Conservation (phyloP, 2,797 vertebrate species). For the Dallia pectoralis region DNA sequence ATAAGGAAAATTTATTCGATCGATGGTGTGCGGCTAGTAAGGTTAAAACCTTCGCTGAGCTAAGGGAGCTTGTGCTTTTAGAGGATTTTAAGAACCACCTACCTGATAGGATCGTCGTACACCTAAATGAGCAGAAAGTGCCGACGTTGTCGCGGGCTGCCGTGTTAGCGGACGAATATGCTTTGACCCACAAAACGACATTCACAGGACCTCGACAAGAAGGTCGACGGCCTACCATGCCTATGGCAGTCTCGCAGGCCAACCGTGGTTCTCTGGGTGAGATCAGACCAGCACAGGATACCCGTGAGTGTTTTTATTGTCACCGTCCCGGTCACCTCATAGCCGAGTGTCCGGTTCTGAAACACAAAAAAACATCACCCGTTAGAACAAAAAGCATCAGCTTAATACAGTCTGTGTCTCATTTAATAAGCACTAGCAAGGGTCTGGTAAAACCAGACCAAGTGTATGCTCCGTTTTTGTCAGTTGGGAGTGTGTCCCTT, state of each 20-base stretch:
- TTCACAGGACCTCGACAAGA: too few relatives aligned
- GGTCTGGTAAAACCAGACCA: not conserved
- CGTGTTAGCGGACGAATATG: not conserved
- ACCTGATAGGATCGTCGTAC: too few relatives aligned
- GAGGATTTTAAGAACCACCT: constrained; percentile 10
- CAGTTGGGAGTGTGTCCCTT: not conserved
- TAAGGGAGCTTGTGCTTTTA: not conserved
- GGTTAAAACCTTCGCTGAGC: not conserved
- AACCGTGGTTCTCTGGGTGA: not conserved
- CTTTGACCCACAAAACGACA: too few relatives aligned
- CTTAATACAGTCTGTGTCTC: not conserved
- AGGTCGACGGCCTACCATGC: too few relatives aligned
- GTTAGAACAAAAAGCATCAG: not conserved
- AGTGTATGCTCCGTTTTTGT: not conserved
- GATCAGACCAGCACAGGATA: too few relatives aligned
- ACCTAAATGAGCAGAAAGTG: too few relatives aligned
- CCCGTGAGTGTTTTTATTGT: not conserved
- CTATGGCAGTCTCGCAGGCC: not conserved
- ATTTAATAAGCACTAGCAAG: not conserved
- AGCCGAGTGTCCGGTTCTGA: not conserved
- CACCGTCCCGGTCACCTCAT: not conserved
- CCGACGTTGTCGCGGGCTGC: not conserved
- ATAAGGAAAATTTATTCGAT: constrained; percentile 4
- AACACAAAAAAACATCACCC: not conserved
- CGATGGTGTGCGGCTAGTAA: not conserved